A percentile compares a stretch with the other conserved stretches of the same genome.
phyloP scores from a whole-genome alignment of 2,113 vertebrate genomes.

The Ophthalmolycus amberensis region DNA sequence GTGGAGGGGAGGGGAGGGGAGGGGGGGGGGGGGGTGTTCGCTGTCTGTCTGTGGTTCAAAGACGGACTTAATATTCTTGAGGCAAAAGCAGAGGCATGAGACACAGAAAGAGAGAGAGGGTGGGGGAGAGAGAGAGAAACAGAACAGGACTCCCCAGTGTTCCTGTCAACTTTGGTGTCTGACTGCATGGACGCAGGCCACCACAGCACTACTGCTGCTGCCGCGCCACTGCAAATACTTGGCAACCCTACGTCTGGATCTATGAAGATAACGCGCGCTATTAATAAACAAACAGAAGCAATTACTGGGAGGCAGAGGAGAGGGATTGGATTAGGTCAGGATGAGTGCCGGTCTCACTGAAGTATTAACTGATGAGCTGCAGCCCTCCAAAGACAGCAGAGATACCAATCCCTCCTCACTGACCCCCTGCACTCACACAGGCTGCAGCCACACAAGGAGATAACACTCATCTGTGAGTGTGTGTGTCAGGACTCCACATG shows the following conservation, averaged over 20 bases:
- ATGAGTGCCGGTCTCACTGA: conserved; percentile 74
- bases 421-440: conserved; percentile 63
- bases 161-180: conserved; percentile 80
- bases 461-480: conserved; percentile 57
- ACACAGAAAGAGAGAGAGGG: conserved; percentile 25
- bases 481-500: not conserved
- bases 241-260: conserved; percentile 82
- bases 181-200: conserved; percentile 55
- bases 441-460: conserved; percentile 69
- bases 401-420: conserved; percentile 78
- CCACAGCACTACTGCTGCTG: conserved; percentile 7
- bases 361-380: conserved; percentile 81
- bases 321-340: conserved; percentile 82
- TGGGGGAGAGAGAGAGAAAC: not conserved
- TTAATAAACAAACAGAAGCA: conserved; percentile 87
- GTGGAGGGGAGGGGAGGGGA: not conserved
- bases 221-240: conserved; percentile 72
- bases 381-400: conserved; percentile 77
- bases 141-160: conserved; percentile 77
- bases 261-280: conserved; percentile 86
- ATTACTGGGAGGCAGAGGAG: conserved; percentile 80
- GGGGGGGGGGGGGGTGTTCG: conserved; percentile 26
- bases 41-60: conserved; percentile 75
- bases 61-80: conserved; percentile 77
- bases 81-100: conserved; percentile 54